A percentile compares a stretch with the other conserved stretches of the same genome.
These are phyloP conservation scores for Drusus annulatus DNA, from an alignment of 1,140 invertebrate species.

Conservation along the genomic window DNA sequence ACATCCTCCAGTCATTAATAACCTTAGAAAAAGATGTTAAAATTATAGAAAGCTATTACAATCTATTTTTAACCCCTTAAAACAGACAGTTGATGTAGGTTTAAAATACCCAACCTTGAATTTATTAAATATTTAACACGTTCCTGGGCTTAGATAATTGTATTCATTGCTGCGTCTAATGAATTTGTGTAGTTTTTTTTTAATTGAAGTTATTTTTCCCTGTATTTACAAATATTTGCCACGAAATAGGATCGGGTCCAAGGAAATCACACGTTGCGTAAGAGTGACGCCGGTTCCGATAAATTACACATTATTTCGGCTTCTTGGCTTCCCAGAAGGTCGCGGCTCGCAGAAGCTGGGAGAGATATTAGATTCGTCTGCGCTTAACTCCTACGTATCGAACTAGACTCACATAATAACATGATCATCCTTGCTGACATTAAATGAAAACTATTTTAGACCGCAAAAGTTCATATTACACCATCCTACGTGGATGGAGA, in stretches of 20 bases:
- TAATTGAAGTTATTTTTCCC: not conserved
- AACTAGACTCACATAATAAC: not conserved
- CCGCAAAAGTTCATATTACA: conserved; percentile 52
- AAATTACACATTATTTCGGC: not conserved
- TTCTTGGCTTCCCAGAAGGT: conserved; percentile 9
- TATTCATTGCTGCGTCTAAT: not conserved
- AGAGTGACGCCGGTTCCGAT: conserved; percentile 23
- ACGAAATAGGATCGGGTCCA: not conserved
- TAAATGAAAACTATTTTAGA: conserved; percentile 50
- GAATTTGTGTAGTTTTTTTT: not conserved
- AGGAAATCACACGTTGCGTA: conserved; percentile 16
- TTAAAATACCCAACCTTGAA: not conserved
- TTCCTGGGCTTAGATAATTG: not conserved
- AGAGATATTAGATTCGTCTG: not conserved
- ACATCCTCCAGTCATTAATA: too few relatives aligned
- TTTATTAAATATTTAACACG: not conserved
- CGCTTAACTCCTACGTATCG: conserved; percentile 22
- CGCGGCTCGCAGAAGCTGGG: not conserved
- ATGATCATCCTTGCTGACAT: conserved; percentile 8
- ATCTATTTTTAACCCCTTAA: too few relatives aligned
- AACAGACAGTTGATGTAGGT: not conserved
- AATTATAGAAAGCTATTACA: too few relatives aligned
- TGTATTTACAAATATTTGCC: not conserved
- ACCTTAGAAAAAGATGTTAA: too few relatives aligned
- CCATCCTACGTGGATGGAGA: not conserved